Base-by-base conservation (phyloP, 2,888 invertebrate genomes). In the Drosophila monieri region DNA sequence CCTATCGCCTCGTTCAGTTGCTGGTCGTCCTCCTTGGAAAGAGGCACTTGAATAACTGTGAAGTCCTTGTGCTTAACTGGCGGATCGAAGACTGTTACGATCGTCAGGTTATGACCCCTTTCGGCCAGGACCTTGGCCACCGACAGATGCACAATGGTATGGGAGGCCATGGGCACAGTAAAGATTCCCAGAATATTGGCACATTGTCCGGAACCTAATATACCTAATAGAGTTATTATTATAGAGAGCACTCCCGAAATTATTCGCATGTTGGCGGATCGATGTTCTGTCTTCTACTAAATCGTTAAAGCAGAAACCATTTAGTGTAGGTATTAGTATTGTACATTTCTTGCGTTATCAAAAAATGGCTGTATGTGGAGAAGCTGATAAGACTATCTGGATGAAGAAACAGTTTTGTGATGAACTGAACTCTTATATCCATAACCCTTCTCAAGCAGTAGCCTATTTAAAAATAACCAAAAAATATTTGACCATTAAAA, bases 61-160 rank as follows among this genome's bases (percentile, higher is more conserved):
- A 88, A 77, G 6, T 75, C 74, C 3, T 72, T 69, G 39, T 89
- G 84, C 0, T 27, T 75, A 1, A 89, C 67, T 6, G 68, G 72
- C 0, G 90, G 79, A 10, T 84, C 76, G 0, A 85, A 27, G 0
- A 76, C 65, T 1, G 88, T 85, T 0, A 91, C 79, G 9, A 91
- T 85, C 0, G 91, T 91, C 3, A 91, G 85, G 71, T 91, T 88
- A 60, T 91, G 91, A 3, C 91, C 91, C 25, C 75, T 66, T 48
- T 90, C 89, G 0, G 89, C 86, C 35, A 91, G 39, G 3, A 80
- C 81, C 35, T 85, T 85, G 1, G 77, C 84, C 46, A 89, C 54
- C 0, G 90, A 80, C 79, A 90, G 88, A 30, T 90, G 84, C 1
- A 90, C 74, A 18, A 91, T 89, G n/a, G 90, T 41, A 75, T 91